Base-by-base conservation (phyloP, 2,888 invertebrate genomes). In the Drosophila mercatorum region DNA sequence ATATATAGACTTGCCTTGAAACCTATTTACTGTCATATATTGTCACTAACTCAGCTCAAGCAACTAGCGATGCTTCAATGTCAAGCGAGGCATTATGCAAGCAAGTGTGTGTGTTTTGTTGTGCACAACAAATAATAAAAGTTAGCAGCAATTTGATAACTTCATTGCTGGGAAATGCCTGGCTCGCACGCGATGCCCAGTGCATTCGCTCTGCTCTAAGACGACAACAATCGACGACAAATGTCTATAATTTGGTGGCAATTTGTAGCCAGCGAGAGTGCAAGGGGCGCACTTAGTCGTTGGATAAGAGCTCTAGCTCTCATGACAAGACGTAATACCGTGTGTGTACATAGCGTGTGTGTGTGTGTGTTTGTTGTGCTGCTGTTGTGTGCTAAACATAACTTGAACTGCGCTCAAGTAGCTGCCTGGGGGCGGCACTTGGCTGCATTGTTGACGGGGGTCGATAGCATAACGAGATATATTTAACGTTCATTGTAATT, bases 211-310 rank as follows among this genome's bases (percentile, higher is more conserved):
- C 28, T 10, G 17, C 31, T 56, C 52, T 44, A 28, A 44, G 5
- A 56, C 41, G 44, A 60, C 59, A 14, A 59, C 51, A 47, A 68
- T 58, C 53, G 65, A 61, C 71, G 51, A 53, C 60, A 75, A 75
- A 72, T 75, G 64, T 64, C 55, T 72, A 75, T 75, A 68, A 75
- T 75, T 75, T 68, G 38, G 60, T 51, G 59, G 49, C 62, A 62
- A 60, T 57, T 66, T 75, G 55, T 52, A 28, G 22, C 26, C 49
- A 26, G 52, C n/a, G 17, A 60, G 6, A 55, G 60, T 12, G 44
- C 43, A 65, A 49, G 67, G 53, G 59, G 53, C 31, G 0, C 40
- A 38, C 22, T 17, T 22, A 22, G 31, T 22, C 51, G 43, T 75
- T 70, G 47, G 11, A 28, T 74, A 75, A 74, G 51, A 74, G 74